Base-by-base conservation (phyloP, 2,888 invertebrate species). In the Salticus scenicus region DNA sequence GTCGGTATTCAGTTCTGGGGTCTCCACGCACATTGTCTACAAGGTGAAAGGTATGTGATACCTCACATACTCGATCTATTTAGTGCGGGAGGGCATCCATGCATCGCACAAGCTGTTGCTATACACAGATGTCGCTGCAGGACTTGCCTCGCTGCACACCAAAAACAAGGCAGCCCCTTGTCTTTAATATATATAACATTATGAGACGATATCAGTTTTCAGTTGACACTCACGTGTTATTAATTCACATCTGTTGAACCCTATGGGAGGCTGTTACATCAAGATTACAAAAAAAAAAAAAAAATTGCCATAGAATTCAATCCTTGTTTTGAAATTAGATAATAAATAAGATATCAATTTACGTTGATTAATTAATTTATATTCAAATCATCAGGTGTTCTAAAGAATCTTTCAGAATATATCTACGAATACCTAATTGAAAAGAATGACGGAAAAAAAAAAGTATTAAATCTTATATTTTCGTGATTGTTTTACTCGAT, bases 21-120 rank as follows among this genome's bases (percentile, higher is more conserved):
- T 57, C 24, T 57, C 57, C 24, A 24, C 20, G 24, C 24, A 57
- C 24, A 57, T 57, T 57, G 57, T 24, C 57, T 57, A 24, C 57
- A 57, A 57, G 57, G 57, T 24, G 57, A 20, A 57, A 57, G 57
- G 57, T 57, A 57, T 57, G 57, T 17, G 57, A 57, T 57, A 57
- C 42, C 57, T 57, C 57, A 57, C 57, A 37, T 10, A 37, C 57
- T 47, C 42, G 7, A 47, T 47, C 24, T 24, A 57, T 57, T 57
- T 57, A 57, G 57, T 20, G 57, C 24, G 24, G 5, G 57, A 57
- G 57, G 14, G 24, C 24, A 57, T 57, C 57, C 57, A 57, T 57
- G 57, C 57, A 57, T 57, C 57, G 12, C 57, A 24, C 57, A 24
- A 57, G 57, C 57, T 57, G 57, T 24, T 24, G 57, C 12, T 57